Evolutionary conservation across 2,797 vertebrate genomes (phyloP).

Genomic region (Pitangus sulphuratus): DNA sequence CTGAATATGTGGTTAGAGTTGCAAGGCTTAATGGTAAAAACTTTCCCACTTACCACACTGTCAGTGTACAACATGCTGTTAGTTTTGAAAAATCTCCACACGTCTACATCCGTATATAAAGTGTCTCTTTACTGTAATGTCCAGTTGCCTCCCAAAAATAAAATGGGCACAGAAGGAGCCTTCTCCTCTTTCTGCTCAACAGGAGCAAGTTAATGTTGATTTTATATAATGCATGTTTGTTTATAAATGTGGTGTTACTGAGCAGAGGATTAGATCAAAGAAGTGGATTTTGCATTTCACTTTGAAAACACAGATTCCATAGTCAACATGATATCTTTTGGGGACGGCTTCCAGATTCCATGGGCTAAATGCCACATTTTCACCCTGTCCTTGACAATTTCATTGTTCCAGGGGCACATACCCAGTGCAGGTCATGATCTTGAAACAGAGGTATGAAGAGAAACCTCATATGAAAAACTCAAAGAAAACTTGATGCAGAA

Average conservation of each 20-base stretch:
- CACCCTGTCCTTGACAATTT: not conserved
- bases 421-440: not conserved
- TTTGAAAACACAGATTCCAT: not conserved
- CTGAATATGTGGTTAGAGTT: not conserved
- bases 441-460: not conserved
- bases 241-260: constrained; percentile 30
- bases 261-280: constrained; percentile 14
- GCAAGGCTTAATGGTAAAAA: not conserved
- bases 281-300: constrained; percentile 14
- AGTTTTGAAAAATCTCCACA: not conserved
- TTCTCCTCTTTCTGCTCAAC: not conserved
- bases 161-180: not conserved
- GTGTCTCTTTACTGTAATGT: not conserved
- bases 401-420: not conserved
- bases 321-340: not conserved
- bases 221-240: constrained; percentile 4
- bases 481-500: not conserved
- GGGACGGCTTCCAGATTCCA: not conserved
- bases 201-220: not conserved
- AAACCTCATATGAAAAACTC: not conserved
- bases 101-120: not conserved
- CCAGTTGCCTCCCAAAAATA: not conserved
- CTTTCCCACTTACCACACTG: not conserved
- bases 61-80: not conserved
- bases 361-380: not conserved